Conservation (phyloP, 1,140 invertebrate genomes). For the Drosophila navojoa region DNA sequence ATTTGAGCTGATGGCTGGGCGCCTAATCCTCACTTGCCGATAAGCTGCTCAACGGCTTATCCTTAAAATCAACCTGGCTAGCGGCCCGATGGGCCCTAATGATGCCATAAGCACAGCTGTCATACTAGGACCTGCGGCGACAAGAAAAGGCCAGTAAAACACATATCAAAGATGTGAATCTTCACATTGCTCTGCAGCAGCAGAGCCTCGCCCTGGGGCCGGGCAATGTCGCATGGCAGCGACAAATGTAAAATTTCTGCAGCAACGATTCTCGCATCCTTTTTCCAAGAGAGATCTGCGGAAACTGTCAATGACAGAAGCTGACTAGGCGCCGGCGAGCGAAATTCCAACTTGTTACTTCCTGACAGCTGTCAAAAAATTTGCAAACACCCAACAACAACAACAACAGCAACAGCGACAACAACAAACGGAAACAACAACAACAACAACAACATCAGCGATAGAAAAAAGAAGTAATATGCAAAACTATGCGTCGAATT, state of each 20-base stretch:
- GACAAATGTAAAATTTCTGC: conserved; percentile 69
- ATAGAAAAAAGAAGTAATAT: conserved; percentile 16
- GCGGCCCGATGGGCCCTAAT: conserved; percentile 50
- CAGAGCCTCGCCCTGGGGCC: background rate
- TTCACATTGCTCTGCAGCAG: conserved; percentile 4
- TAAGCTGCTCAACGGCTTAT: conserved; percentile 72
- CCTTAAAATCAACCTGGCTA: conserved; percentile 58
- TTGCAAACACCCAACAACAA: conserved; percentile 68
- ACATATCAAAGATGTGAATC: conserved; percentile 44
- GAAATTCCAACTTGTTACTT: conserved; percentile 81
- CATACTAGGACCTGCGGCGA: conserved; percentile 42
- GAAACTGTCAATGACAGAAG: conserved; percentile 74
- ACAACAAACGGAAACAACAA: conserved; percentile 27
- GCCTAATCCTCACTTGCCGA: conserved; percentile 47
- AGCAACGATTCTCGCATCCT: conserved; percentile 41
- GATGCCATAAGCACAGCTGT: conserved; percentile 67
- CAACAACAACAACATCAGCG: conserved; percentile 20
- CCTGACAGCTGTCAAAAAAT: conserved; percentile 83
- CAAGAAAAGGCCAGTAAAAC: conserved; percentile 21
- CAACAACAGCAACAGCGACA: background rate
- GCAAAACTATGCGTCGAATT: conserved; percentile 76
- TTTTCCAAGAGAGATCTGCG: conserved; percentile 28
- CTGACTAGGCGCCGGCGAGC: conserved; percentile 57
- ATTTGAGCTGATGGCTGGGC: conserved; percentile 14
- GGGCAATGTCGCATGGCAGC: conserved; percentile 28